Base-by-base conservation (phyloP, 2,797 vertebrate genomes). In the Labeo calbasu region DNA sequence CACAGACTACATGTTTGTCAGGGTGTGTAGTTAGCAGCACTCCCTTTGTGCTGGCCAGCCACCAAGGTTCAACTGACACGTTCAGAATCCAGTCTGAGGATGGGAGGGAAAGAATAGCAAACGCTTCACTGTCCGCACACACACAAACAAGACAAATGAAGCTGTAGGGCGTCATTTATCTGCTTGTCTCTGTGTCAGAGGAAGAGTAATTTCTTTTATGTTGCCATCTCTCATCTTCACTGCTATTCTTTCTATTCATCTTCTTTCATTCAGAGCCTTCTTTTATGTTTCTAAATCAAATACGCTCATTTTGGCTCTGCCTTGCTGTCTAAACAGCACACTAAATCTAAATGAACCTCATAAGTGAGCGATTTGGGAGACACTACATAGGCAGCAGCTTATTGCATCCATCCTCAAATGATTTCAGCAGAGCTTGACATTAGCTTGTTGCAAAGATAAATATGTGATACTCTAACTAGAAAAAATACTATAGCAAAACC, bases 21-120 rank as follows among this genome's bases (percentile, higher is more conserved):
- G 70, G 68, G 70, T 82, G 80, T 82, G 80, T 73, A 36, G 28
- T 73, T 73, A 48, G 23, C 55, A 77, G 57, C 55, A 63, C 69
- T 73, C 80, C 80, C 69, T 82, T 82, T 73, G 21, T 51, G 40
- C 71, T 82, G 80, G 80, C 69, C 19, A 51, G 57, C 55, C 57
- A 65, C 70, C 80, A 73, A 71, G 57, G 25, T 81, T 81, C 40
- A 59, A 40, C 69, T 28, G 32, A 81, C 66, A 61, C n/a, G 48
- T 7, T 81, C 69, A 63, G 12, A 73, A 70, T 82, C 55, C 69
- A 73, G 43, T 11, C 21, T 50, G 25, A 63, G 43, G 43, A 55
- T 63, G 79, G 69, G 69, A 72, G 43, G 43, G 40, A 59, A 71
- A 81, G 36, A 43, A 79, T 21, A 32, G 55, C 40, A 55, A 71